Conservation (phyloP, 2,888 invertebrate genomes). For the Agrochola lota region DNA sequence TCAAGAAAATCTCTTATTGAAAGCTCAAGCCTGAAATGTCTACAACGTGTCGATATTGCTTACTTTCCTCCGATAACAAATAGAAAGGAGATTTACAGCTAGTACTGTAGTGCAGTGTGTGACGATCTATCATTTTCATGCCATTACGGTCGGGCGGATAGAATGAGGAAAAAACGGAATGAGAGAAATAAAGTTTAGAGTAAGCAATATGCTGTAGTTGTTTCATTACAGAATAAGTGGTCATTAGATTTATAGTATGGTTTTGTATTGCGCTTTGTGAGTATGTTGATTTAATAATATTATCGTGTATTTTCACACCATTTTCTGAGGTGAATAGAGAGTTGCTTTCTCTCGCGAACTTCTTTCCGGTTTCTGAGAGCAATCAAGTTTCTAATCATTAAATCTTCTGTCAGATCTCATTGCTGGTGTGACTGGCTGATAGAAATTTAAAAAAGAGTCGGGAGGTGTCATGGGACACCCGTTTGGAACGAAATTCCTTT, state of each 20-base stretch:
- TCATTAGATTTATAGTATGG: conserved; percentile 24
- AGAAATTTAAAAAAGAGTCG: neutral
- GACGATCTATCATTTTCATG: conserved; percentile 49
- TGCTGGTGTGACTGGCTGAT: neutral
- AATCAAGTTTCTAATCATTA: neutral
- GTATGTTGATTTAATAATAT: neutral
- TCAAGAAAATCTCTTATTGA: conserved; percentile 10
- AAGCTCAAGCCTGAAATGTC: conserved; percentile 25
- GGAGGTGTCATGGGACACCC: no score
- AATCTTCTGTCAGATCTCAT: neutral
- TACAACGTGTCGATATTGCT: conserved; percentile 40
- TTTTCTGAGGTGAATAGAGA: neutral
- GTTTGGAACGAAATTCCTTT: no score
- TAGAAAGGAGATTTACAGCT: conserved; percentile 36
- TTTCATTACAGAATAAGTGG: conserved; percentile 16
- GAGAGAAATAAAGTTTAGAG: conserved; percentile 27
- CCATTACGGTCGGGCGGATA: conserved; percentile 19
- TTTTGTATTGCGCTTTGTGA: neutral
- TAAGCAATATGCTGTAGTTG: conserved; percentile 6
- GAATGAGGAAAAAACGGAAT: conserved; percentile 11
- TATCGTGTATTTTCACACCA: neutral
- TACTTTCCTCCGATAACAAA: conserved; percentile 31
- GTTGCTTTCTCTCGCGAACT: neutral
- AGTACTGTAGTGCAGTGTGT: conserved; percentile 14
- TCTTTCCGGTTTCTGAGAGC: neutral